Percentiles rank a stretch among this genome's conserved stretches.
phyloP scores from a whole-genome alignment of 2,113 vertebrate species.

The Catagonus wagneri region DNA sequence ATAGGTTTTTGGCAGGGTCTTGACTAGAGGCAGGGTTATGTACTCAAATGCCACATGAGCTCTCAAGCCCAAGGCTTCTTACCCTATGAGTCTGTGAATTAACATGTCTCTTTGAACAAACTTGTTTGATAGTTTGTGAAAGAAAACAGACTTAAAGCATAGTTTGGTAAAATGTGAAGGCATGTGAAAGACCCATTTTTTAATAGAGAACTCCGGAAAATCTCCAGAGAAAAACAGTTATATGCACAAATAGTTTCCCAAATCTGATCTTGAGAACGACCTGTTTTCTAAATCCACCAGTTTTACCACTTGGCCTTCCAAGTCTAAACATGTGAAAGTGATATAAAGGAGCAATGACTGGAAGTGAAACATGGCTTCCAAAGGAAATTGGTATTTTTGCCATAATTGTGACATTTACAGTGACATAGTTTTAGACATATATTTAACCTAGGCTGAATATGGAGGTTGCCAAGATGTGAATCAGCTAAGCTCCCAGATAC shows the following conservation, averaged over 20 bases:
- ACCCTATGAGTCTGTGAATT: slow-evolving; percentile 64
- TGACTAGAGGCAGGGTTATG: slow-evolving; percentile 57
- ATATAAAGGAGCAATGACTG: slow-evolving; percentile 69
- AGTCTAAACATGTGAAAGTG: slow-evolving; percentile 39
- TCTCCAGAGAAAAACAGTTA: background rate
- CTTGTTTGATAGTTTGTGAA: slow-evolving; percentile 68
- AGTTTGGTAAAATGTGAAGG: slow-evolving; percentile 49
- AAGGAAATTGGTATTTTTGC: slow-evolving; percentile 64
- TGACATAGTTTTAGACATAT: slow-evolving; percentile 69
- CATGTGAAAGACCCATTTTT: slow-evolving; percentile 45
- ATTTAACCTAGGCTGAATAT: slow-evolving; percentile 58
- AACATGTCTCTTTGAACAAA: slow-evolving; percentile 75
- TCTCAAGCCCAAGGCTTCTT: slow-evolving; percentile 47
- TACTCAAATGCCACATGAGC: slow-evolving; percentile 35
- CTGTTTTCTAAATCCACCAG: slow-evolving; percentile 5
- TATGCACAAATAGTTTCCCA: slow-evolving; percentile 45
- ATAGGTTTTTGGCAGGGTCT: slow-evolving; percentile 38
- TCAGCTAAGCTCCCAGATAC: slow-evolving; percentile 45
- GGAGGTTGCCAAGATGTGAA: slow-evolving; percentile 58
- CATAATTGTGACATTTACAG: slow-evolving; percentile 68
- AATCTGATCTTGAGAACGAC: slow-evolving; percentile 8
- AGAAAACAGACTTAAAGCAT: slow-evolving; percentile 72
- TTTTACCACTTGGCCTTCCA: slow-evolving; percentile 4
- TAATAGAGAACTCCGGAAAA: slow-evolving; percentile 27
- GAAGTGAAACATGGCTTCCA: slow-evolving; percentile 51